Percentiles rank a stretch among this genome's conserved stretches.
These are phyloP conservation scores for Hemicrepidius hirtus DNA, from an alignment of 2,888 invertebrate genomes.

Conservation along the genomic window DNA sequence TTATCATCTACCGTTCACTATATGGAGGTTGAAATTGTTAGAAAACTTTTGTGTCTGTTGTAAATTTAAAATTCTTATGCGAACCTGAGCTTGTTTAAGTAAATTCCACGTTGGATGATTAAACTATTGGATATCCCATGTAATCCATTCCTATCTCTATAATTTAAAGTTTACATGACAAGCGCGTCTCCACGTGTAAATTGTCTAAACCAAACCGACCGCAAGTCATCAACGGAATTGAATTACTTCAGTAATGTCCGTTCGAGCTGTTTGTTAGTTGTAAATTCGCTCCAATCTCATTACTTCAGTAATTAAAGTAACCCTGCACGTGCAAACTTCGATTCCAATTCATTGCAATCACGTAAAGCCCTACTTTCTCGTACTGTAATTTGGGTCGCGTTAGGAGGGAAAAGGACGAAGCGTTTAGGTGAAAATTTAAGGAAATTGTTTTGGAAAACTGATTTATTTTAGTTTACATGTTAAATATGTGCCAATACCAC, in stretches of 20 bases:
- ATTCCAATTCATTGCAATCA: slow-evolving; percentile 14
- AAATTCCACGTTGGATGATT: background rate
- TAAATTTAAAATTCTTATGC: too few relatives aligned
- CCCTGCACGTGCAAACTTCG: slow-evolving; percentile 42
- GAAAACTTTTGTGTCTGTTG: too few relatives aligned
- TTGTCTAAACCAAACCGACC: slow-evolving; percentile 46
- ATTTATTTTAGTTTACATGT: slow-evolving; percentile 33
- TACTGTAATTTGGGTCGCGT: background rate
- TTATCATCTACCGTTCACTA: too few relatives aligned
- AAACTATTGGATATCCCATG: slow-evolving; percentile 7
- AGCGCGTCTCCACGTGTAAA: slow-evolving; percentile 40
- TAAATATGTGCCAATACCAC: slow-evolving; percentile 27
- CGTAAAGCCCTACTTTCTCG: background rate
- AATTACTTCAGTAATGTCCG: slow-evolving; percentile 48
- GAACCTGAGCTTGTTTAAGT: background rate
- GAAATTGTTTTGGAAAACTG: slow-evolving; percentile 15
- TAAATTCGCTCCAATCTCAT: slow-evolving; percentile 46
- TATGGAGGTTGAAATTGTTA: too few relatives aligned
- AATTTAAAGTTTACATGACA: slow-evolving; percentile 38
- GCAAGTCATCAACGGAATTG: slow-evolving; percentile 42
- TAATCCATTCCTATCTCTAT: slow-evolving; percentile 4
- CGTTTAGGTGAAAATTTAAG: background rate
- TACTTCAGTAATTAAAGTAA: slow-evolving; percentile 52
- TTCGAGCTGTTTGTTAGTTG: slow-evolving; percentile 38
- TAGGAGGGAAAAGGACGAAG: background rate